Evolutionary conservation across 2,888 invertebrate genomes (phyloP), one percentile per base, ranked within the genome.

Genomic region (Amiota mariae): DNA sequence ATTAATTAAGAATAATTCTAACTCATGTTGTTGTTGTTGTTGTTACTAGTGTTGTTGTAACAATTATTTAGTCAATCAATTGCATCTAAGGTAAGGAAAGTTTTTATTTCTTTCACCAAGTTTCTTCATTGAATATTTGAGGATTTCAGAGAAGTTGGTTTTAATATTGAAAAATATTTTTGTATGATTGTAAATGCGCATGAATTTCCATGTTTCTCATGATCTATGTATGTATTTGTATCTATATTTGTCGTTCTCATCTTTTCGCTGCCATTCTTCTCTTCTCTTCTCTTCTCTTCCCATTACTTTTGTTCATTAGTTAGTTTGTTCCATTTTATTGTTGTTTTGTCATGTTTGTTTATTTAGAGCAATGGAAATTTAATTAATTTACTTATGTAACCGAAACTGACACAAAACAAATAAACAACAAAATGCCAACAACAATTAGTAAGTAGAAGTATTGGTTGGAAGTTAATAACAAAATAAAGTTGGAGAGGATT

Each of bases 381-480:
- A 83, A 83, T 86, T 83, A 83, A 83, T 83, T 83, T 85, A 86
- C 85, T 85, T 81, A 76, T 80, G 80, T 79, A 83, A 83, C 86
- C 84, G 82, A 83, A 84, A 86, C 84, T 80, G 81, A 80, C 80
- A 79, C 77, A 82, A 77, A 78, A 77, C 78, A 86, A 86, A 86
- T 78, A 83, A 86, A 81, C 78, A 71, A 59, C 59, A 59, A 20
- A 20, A n/a, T 12, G 8, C 20, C 59, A 59, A 59, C 20, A 59
- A 59, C 59, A 59, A 59, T 15, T 18, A 59, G 59, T 12, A 2
- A 59, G 12, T 18, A 59, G n/a, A n/a, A n/a, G 20, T 59, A n/a
- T 20, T 15, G 54, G n/a, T 20, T n/a, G 13, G 59, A 59, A 59
- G 12, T 59, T 20, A 59, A 20, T 11, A 18, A 11, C 59, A 8